Evolutionary conservation across 2,113 vertebrate genomes (phyloP).

Genomic region (Brachirus orientalis): DNA sequence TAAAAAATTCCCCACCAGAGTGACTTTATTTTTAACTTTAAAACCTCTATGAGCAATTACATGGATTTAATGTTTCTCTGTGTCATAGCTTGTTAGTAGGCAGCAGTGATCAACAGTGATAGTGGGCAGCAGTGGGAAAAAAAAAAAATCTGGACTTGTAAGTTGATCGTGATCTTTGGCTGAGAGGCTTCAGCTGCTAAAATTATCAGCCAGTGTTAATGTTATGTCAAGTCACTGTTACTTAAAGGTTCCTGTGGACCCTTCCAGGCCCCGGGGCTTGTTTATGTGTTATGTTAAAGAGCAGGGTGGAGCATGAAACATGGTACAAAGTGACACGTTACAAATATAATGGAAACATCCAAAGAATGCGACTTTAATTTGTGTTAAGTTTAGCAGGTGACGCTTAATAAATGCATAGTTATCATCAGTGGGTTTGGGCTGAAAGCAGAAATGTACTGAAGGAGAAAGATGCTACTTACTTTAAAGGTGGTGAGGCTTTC

Average conservation of each 20-base stretch:
- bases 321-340: neutral
- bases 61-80: neutral
- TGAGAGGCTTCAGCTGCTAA: neutral
- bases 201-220: conserved; percentile 1
- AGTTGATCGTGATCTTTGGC: neutral
- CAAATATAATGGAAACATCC: neutral
- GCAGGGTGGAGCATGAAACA: neutral
- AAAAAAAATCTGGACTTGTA: neutral
- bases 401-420: neutral
- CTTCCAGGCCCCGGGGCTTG: conserved; percentile 2
- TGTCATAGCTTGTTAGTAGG: neutral
- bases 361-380: conserved; percentile 5
- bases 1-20: no score
- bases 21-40: neutral
- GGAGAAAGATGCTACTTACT: no score
- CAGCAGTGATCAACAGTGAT: neutral
- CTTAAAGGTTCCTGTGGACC: neutral
- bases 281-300: neutral
- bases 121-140: no score
- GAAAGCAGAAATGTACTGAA: neutral
- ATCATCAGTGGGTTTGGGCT: no score
- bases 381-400: neutral
- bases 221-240: conserved; percentile 12
- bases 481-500: no score
- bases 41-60: neutral